Percentiles rank a stretch among this genome's conserved stretches.
phyloP scores from a whole-genome alignment of 2,113 vertebrate genomes.

The Piaya cayana region DNA sequence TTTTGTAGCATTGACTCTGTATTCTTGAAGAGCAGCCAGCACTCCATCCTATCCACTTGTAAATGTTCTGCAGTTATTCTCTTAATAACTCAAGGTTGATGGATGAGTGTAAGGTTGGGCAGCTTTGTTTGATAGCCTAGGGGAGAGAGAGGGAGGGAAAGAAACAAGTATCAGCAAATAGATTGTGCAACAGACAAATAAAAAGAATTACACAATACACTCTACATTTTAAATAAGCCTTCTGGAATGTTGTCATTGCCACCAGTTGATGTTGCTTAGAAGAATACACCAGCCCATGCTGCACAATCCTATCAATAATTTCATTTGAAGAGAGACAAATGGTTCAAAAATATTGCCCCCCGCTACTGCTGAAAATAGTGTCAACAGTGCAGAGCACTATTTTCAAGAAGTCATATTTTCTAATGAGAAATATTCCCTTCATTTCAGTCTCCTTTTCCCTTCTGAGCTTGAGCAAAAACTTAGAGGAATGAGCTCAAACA shows the following conservation, averaged over 20 bases:
- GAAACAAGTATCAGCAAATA: conserved; percentile 66
- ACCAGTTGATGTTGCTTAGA: conserved; percentile 5
- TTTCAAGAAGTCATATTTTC: neutral
- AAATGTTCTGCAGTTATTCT: conserved; percentile 62
- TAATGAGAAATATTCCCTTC: neutral
- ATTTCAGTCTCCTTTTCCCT: neutral
- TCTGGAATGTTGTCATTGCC: conserved; percentile 54
- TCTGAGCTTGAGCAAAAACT: neutral
- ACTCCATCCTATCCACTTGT: conserved; percentile 60
- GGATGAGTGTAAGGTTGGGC: conserved; percentile 58
- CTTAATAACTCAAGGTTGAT: conserved; percentile 59
- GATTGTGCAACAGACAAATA: conserved; percentile 71
- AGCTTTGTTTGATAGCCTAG: conserved; percentile 63
- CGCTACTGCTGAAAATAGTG: neutral
- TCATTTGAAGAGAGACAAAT: neutral
- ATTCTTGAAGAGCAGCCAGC: conserved; percentile 68
- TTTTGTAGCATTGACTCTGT: conserved; percentile 33
- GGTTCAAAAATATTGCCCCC: neutral
- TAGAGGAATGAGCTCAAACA: neutral
- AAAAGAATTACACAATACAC: conserved; percentile 51
- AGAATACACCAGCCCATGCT: conserved; percentile 26
- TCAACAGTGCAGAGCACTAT: neutral
- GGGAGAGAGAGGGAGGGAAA: conserved; percentile 45
- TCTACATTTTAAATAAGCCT: conserved; percentile 41
- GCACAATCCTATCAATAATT: neutral